These are phyloP conservation scores for Eristalinus sepulchralis DNA, from an alignment of 2,888 invertebrate species.

Conservation along the genomic window DNA sequence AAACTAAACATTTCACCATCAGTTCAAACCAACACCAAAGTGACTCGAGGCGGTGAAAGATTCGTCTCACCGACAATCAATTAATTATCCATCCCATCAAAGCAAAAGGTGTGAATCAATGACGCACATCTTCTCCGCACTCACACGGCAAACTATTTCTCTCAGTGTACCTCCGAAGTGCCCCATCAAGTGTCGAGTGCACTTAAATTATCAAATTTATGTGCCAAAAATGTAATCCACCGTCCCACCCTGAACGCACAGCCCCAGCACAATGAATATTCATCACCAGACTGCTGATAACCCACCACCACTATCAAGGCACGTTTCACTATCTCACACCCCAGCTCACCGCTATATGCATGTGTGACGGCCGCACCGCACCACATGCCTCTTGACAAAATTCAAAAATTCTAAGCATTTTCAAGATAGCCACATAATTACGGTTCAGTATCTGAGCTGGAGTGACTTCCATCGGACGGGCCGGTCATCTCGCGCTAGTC, in stretches of 20 bases:
- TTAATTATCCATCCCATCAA: neutral
- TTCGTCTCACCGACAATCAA: neutral
- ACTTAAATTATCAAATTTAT: neutral
- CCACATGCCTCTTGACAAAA: conserved; percentile 15
- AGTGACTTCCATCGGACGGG: conserved; percentile 46
- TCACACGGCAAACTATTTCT: neutral
- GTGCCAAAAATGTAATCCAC: neutral
- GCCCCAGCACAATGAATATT: neutral
- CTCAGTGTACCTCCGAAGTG: neutral
- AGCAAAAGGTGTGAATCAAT: neutral
- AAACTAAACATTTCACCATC: too few species aligned
- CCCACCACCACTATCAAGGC: neutral
- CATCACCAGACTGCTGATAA: neutral
- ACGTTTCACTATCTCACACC: conserved; percentile 48
- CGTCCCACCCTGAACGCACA: neutral
- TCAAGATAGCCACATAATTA: conserved; percentile 62
- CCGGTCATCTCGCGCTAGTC: conserved; percentile 7
- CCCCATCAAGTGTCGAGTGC: neutral
- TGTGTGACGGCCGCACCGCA: neutral
- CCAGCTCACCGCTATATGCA: conserved; percentile 44
- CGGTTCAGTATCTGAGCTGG: conserved; percentile 52
- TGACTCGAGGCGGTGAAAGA: neutral
- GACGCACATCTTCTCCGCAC: neutral
- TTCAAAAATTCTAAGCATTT: conserved; percentile 48
- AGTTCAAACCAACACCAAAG: neutral